phyloP scores from a whole-genome alignment of 2,888 invertebrate species.

The Caenorhabditis sp. region DNA sequence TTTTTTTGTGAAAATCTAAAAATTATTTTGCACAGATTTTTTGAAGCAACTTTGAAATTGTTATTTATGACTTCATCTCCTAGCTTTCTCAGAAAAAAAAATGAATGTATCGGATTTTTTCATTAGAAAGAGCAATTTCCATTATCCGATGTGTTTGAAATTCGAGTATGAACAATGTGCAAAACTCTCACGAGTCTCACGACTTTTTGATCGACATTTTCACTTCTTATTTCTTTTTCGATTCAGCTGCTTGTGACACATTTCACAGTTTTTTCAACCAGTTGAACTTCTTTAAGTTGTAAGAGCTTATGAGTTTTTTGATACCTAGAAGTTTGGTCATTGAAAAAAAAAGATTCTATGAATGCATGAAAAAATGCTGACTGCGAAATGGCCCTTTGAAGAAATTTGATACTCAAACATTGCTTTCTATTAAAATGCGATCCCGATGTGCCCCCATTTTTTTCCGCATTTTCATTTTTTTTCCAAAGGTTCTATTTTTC shows the following conservation, averaged over 20 bases:
- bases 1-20: too few relatives aligned
- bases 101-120: neutral
- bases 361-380: neutral
- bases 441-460: constrained; percentile 15
- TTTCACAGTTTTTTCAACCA: constrained; percentile 6
- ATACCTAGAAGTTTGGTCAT: neutral
- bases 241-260: neutral
- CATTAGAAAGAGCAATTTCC: neutral
- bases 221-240: constrained; percentile 5
- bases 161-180: neutral
- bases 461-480: constrained; percentile 9
- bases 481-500: neutral
- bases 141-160: neutral
- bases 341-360: neutral
- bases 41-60: too few relatives aligned
- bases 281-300: too few relatives aligned
- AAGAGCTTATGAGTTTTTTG: neutral
- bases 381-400: neutral
- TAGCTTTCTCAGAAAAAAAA: neutral
- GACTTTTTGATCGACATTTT: neutral
- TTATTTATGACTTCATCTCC: too few relatives aligned
- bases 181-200: neutral
- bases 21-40: neutral
- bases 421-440: constrained; percentile 18
- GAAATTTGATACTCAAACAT: constrained; percentile 6